A percentile compares a stretch with the other conserved stretches of the same genome.
Conservation (phyloP, 2,797 vertebrate genomes). For the Masticophis lateralis region DNA sequence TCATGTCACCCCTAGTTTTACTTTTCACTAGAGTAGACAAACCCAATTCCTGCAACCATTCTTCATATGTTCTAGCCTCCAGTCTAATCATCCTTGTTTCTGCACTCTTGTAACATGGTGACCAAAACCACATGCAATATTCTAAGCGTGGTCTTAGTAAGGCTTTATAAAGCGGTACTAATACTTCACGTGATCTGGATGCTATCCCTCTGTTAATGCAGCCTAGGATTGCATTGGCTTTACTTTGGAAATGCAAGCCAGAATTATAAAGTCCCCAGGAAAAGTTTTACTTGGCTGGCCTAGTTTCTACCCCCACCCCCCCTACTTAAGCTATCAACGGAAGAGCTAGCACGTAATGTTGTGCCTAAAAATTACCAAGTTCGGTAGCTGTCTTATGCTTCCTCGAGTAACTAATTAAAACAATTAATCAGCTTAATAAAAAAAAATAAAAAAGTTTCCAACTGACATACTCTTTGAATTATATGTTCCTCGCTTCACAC, state of each 20-base stretch:
- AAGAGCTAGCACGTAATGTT: slow-evolving; percentile 43
- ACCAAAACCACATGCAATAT: no score
- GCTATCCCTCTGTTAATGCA: background rate
- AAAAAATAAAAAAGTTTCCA: slow-evolving; percentile 22
- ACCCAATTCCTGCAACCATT: no score
- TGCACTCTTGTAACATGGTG: no score
- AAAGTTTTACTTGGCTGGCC: background rate
- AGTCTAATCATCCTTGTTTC: no score
- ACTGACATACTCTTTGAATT: slow-evolving; percentile 56
- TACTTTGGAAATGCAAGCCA: slow-evolving; percentile 44
- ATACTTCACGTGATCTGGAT: no score
- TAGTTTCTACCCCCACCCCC: background rate
- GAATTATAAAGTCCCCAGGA: background rate
- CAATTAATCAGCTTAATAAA: slow-evolving; percentile 68
- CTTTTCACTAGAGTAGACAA: no score
- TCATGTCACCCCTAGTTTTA: no score
- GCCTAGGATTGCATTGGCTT: background rate
- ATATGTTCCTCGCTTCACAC: slow-evolving; percentile 50
- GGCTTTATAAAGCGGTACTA: no score
- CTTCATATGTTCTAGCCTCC: no score
- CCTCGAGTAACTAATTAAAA: slow-evolving; percentile 67
- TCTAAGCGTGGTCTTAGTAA: no score
- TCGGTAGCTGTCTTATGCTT: slow-evolving; percentile 54
- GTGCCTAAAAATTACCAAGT: slow-evolving; percentile 54
- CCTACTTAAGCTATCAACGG: slow-evolving; percentile 9